Evolutionary conservation across 2,888 invertebrate genomes (phyloP).

Genomic region (Malachius bipustulatus): DNA sequence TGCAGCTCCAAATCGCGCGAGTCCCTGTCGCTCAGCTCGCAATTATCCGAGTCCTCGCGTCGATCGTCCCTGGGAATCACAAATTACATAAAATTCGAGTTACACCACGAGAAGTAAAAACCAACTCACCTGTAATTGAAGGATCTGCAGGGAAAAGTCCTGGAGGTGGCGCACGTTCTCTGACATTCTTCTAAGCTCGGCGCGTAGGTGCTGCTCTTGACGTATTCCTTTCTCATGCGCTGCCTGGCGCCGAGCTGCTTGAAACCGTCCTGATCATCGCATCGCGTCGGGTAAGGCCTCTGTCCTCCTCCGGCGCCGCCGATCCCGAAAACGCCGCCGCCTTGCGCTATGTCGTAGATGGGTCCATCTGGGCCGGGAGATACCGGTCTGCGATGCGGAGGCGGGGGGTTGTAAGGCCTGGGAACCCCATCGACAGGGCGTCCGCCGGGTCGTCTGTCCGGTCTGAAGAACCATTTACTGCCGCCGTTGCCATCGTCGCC

Average conservation of each 20-base stretch:
- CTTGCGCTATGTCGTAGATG: constrained; percentile 34
- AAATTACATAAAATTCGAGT: background rate
- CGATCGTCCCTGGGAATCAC: constrained; percentile 35
- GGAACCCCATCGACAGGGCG: constrained; percentile 14
- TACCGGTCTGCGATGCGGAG: constrained; percentile 19
- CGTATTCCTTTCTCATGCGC: constrained; percentile 65
- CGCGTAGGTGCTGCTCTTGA: constrained; percentile 60
- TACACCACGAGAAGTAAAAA: background rate
- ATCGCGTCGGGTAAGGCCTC: constrained; percentile 46
- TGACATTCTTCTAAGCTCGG: constrained; percentile 71
- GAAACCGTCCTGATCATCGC: constrained; percentile 72
- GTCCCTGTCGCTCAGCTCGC: constrained; percentile 80
- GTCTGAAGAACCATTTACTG: constrained; percentile 31
- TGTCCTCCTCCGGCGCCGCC: constrained; percentile 31
- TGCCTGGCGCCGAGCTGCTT: constrained; percentile 70
- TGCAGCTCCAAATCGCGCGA: constrained; percentile 72
- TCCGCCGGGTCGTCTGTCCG: constrained; percentile 25
- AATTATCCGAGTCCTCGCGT: constrained; percentile 62
- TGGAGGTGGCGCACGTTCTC: constrained; percentile 68
- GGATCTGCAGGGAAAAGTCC: constrained; percentile 74
- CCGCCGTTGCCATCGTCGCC: constrained; percentile 32
- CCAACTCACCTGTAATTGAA: constrained; percentile 65
- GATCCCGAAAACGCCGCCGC: no score
- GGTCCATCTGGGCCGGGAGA: constrained; percentile 36
- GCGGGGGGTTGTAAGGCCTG: constrained; percentile 9